Percentiles rank a stretch among this genome's conserved stretches.
Conservation (phyloP, 2,113 vertebrate genomes). For the Corvus hawaiiensis region DNA sequence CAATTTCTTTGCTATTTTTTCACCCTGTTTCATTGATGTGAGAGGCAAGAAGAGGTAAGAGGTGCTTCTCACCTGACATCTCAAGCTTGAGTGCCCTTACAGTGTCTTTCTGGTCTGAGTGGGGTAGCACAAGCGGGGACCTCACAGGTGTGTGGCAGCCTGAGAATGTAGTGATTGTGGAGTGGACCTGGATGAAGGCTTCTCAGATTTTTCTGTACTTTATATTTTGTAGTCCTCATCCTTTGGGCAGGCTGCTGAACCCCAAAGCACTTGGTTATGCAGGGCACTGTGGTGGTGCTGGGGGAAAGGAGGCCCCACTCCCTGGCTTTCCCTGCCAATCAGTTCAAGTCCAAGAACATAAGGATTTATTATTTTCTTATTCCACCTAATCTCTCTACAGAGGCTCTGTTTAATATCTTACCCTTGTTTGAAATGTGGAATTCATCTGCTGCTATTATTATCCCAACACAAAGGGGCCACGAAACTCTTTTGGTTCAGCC, state of each 20-base stretch:
- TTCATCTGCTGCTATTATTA: constrained; percentile 40
- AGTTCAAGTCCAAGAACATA: not conserved
- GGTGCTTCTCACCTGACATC: not conserved
- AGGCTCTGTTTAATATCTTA: constrained; percentile 30
- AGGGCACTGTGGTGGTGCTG: not conserved
- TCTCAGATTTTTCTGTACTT: not conserved
- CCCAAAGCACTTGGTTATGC: not conserved
- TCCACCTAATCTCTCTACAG: not conserved
- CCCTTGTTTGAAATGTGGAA: constrained; percentile 38
- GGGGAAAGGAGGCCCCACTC: not conserved
- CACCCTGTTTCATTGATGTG: not conserved
- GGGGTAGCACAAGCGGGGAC: not conserved
- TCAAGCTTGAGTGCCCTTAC: not conserved
- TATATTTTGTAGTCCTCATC: not conserved
- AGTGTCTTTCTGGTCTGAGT: not conserved
- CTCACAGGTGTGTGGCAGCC: not conserved
- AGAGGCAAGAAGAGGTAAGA: not conserved
- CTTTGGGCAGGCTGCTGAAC: not conserved
- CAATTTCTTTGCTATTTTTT: not conserved
- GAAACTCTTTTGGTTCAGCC: not conserved
- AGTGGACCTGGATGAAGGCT: not conserved
- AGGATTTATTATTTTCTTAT: not conserved
- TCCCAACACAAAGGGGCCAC: not conserved
- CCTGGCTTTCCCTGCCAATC: not conserved
- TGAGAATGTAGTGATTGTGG: not conserved